Percentiles rank a stretch among this genome's conserved stretches.
phyloP scores from a whole-genome alignment of 2,113 vertebrate species.

The Rana temporaria region DNA sequence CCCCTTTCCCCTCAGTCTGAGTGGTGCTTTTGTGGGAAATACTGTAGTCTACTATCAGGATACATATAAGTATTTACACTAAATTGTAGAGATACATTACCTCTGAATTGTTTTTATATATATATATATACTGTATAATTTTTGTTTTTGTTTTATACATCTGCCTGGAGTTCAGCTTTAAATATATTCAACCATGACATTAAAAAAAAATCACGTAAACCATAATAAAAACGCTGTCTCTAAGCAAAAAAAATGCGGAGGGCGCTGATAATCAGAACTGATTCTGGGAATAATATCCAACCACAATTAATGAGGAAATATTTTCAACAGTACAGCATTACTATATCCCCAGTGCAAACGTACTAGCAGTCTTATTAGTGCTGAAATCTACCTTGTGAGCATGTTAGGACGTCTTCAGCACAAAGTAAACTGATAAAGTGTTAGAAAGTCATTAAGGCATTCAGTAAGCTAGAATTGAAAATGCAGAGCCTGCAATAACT shows the following conservation, averaged over 20 bases:
- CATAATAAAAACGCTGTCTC: neutral
- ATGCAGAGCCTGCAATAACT: constrained; percentile 2
- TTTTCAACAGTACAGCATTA: neutral
- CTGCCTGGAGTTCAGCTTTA: too few relatives aligned
- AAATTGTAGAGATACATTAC: too few relatives aligned
- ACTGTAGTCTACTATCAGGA: too few relatives aligned
- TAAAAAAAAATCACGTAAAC: too few relatives aligned
- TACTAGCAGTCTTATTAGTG: neutral
- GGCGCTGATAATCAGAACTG: too few relatives aligned
- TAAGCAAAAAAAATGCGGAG: neutral
- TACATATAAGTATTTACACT: too few relatives aligned
- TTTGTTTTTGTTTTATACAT: too few relatives aligned
- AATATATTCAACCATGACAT: too few relatives aligned
- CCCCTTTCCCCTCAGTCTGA: too few relatives aligned
- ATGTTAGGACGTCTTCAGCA: neutral
- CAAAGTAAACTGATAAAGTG: constrained; percentile 11
- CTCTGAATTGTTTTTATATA: too few relatives aligned
- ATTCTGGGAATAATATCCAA: neutral
- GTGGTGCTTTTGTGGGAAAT: too few relatives aligned
- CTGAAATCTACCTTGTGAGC: constrained; percentile 9
- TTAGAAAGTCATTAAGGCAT: constrained; percentile 8
- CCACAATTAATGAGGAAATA: neutral
- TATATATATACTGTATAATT: too few relatives aligned
- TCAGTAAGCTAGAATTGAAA: neutral
- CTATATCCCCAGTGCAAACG: neutral